phyloP scores from a whole-genome alignment of 2,797 vertebrate genomes.

The Thripadectes ignobilis region DNA sequence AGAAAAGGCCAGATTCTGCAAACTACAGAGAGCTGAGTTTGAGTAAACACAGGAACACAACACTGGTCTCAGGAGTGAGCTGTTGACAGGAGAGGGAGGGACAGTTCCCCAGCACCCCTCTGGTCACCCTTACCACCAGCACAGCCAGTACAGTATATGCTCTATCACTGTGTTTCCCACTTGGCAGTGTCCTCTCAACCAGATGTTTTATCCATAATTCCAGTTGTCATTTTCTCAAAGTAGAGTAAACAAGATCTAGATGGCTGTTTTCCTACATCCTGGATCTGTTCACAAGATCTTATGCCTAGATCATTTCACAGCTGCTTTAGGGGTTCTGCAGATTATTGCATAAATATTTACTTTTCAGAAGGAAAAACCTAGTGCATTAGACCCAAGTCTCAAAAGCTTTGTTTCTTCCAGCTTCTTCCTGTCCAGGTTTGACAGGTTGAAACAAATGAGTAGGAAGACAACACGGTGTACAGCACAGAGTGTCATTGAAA shows the following conservation, averaged over 20 bases:
- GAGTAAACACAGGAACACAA: neutral
- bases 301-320: slow-evolving; percentile 2
- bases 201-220: slow-evolving; percentile 18
- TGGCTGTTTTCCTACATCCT: neutral
- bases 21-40: neutral
- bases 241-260: slow-evolving; percentile 8
- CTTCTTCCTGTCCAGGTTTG: neutral
- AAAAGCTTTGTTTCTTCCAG: neutral
- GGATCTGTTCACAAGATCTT: neutral
- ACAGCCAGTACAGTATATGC: neutral
- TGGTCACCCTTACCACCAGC: neutral
- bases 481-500: neutral
- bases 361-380: neutral
- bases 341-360: slow-evolving; percentile 1
- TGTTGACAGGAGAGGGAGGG: fast-evolving
- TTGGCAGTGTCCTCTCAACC: neutral
- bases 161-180: neutral
- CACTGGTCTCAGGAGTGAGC: neutral
- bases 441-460: neutral
- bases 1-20: neutral
- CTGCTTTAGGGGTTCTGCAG: neutral
- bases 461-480: neutral
- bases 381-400: neutral
- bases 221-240: neutral
- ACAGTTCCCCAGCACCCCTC: neutral